Evolutionary conservation across 2,113 vertebrate genomes (phyloP), one percentile per base, ranked within the genome.

Genomic region (Cheilinus undulatus): DNA sequence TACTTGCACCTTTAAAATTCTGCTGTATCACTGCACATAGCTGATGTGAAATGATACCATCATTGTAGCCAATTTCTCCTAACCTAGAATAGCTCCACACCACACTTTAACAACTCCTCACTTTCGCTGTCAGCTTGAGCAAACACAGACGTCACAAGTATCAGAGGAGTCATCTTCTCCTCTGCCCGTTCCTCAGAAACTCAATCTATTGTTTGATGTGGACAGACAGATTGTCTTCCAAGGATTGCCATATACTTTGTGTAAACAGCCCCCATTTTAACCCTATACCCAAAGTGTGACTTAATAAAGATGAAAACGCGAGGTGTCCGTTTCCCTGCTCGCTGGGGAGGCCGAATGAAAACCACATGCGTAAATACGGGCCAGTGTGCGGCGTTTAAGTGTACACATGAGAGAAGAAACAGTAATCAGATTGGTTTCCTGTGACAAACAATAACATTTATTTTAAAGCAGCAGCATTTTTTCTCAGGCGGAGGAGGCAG

Each of bases 361-460:
- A 96, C 95, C 97, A 97, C 95, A 97, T 97, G 96, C 91, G 90
- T 94, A 97, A 98, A 97, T 95, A 97, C 87, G 89, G 90, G 92
- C 72, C 88, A 93, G 56, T 91, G 91, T 91, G 90, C 84, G 73
- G 91, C 91, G 93, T 92, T n/a, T 94, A 95, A 95, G 95, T 90
- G 83, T 68, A 80, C 65, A 30, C 75, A 78, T 86, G 78, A 85
- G 80, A 79, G 95, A 92, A 94, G 96, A 94, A 96, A 90, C 94
- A 93, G 94, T 95, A 96, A 96, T 96, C 95, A 95, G 95, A 96
- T 96, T 95, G 96, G 96, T 96, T 92, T 97, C 95, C 95, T 96
- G 95, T 95, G 95, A 96, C 95, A 97, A 97, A 98, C 95, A 96
- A 96, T 96, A 97, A 98, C 95, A 97, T 97, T 98, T 97, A 95